Percentiles rank a stretch among this genome's conserved stretches.
These are phyloP conservation scores for Euclidia mi DNA, from an alignment of 2,888 invertebrate genomes.

Conservation along the genomic window DNA sequence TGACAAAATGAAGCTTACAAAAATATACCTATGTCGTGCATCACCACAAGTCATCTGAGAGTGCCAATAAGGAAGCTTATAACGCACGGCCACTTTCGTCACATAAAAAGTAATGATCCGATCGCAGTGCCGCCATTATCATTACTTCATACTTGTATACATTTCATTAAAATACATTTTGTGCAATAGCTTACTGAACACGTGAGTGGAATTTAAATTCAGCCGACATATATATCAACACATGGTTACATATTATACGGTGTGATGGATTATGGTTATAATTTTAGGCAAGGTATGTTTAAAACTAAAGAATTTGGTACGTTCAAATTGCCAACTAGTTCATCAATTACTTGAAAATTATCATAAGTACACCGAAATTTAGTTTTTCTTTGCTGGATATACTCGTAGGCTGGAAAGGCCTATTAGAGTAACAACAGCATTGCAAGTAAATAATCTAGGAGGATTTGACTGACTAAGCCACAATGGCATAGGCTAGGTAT, in stretches of 20 bases:
- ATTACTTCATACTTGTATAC: constrained; percentile 23
- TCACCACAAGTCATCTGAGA: not conserved
- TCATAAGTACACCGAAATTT: no score
- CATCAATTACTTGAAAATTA: no score
- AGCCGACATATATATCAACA: constrained; percentile 2
- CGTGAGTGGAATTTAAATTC: constrained; percentile 39
- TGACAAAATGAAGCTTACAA: no score
- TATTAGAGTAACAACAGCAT: no score
- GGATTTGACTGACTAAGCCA: no score
- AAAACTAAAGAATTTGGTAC: no score
- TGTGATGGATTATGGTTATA: not conserved
- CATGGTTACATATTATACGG: not conserved
- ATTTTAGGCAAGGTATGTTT: not conserved
- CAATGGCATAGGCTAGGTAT: no score
- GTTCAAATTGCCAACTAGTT: no score
- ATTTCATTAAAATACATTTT: constrained; percentile 54
- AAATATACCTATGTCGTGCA: no score
- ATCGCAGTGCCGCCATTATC: constrained; percentile 24
- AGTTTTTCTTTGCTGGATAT: no score
- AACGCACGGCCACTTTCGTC: constrained; percentile 37
- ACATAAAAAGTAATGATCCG: constrained; percentile 40
- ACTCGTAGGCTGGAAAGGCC: no score
- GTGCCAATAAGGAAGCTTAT: constrained; percentile 7
- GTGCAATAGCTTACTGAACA: constrained; percentile 24
- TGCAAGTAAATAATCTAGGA: no score